Evolutionary conservation across 2,888 invertebrate species (phyloP).

Genomic region (Mantis religiosa): DNA sequence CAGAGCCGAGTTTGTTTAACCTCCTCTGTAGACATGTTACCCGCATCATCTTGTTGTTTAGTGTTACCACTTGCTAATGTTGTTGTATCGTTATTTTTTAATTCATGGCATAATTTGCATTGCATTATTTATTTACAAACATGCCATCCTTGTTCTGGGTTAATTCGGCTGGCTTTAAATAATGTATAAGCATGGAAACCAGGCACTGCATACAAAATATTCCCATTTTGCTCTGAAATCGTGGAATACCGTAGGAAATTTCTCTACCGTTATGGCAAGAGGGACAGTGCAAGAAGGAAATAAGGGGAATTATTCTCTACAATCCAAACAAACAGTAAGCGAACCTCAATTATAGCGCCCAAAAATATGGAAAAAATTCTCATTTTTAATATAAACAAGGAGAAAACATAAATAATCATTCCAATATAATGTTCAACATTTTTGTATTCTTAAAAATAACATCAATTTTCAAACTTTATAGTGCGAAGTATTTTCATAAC

Average conservation of each 20-base stretch:
- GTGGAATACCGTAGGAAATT: not conserved
- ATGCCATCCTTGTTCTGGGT: not conserved
- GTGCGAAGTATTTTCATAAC: too few species aligned
- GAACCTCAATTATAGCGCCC: too few species aligned
- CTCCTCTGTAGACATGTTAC: not conserved
- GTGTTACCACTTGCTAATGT: not conserved
- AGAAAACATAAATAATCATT: too few species aligned
- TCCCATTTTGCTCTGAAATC: not conserved
- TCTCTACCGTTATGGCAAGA: not conserved
- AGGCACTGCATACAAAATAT: not conserved
- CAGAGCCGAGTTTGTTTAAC: not conserved
- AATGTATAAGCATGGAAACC: not conserved
- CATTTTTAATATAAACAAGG: too few species aligned
- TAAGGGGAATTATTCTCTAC: not conserved
- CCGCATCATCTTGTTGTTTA: not conserved
- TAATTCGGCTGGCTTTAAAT: not conserved
- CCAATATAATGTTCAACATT: too few species aligned
- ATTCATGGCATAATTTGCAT: not conserved
- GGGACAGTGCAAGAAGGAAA: not conserved
- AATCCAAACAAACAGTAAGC: too few species aligned
- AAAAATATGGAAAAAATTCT: too few species aligned
- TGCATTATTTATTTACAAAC: not conserved
- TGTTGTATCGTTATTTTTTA: not conserved
- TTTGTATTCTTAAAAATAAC: too few species aligned
- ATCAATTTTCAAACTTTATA: too few species aligned